Percentiles rank a stretch among this genome's conserved stretches.
Conservation (phyloP, 2,888 invertebrate species). For the Cinara cedri region DNA sequence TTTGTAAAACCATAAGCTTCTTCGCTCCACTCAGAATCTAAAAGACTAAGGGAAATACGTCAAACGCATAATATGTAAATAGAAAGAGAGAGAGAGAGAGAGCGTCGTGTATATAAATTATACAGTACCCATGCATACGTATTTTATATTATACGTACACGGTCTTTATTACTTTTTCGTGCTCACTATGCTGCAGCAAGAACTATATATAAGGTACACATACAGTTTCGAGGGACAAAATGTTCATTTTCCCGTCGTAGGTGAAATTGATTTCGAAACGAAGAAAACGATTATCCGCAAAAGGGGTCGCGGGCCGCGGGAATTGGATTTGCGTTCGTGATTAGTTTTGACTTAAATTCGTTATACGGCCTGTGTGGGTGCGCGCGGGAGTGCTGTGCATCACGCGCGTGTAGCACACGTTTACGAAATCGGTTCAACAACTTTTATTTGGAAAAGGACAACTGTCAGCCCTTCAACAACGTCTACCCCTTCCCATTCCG, state of each 20-base stretch:
- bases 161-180: not conserved
- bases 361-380: conserved; percentile 10
- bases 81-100: too few relatives aligned
- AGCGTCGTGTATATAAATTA: too few relatives aligned
- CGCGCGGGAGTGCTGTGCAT: not conserved
- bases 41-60: too few relatives aligned
- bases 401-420: not conserved
- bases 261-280: conserved; percentile 49
- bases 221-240: not conserved
- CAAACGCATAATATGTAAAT: too few relatives aligned
- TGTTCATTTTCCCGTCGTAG: conserved; percentile 35
- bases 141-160: not conserved
- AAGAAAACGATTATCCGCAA: conserved; percentile 35
- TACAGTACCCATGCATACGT: too few relatives aligned
- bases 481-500: not conserved
- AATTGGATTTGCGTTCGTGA: conserved; percentile 47
- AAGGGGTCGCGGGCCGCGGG: conserved; percentile 32
- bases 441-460: conserved; percentile 37
- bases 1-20: too few relatives aligned
- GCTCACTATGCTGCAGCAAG: too few relatives aligned
- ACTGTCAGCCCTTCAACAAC: conserved; percentile 25
- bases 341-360: conserved; percentile 56
- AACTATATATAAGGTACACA: too few relatives aligned
- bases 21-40: too few relatives aligned
- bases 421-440: conserved; percentile 29